Evolutionary conservation across 1,140 invertebrate genomes (phyloP).

Genomic region (Polyergus mexicanus): DNA sequence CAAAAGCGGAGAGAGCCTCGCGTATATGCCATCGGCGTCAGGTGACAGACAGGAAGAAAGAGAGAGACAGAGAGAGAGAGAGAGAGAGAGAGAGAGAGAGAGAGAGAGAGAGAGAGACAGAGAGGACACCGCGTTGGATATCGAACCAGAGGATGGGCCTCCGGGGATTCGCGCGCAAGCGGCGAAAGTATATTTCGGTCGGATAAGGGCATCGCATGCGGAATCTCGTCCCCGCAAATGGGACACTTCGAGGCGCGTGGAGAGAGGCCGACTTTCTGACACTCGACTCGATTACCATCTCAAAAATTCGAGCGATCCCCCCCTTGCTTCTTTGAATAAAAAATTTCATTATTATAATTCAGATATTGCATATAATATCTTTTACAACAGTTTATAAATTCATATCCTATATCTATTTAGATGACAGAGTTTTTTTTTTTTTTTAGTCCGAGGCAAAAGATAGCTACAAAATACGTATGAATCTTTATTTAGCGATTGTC

Average conservation of each 20-base stretch:
- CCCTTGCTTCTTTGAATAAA: background rate
- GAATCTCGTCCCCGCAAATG: constrained; percentile 59
- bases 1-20: constrained; percentile 54
- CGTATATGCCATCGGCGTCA: background rate
- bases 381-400: background rate
- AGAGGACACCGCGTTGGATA: constrained; percentile 19
- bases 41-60: constrained; percentile 39
- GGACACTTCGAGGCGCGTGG: constrained; percentile 29
- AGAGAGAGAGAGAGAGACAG: constrained; percentile 15
- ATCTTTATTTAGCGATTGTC: constrained; percentile 26
- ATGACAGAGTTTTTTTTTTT: constrained; percentile 3
- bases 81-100: constrained; percentile 18
- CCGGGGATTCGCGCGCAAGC: constrained; percentile 55
- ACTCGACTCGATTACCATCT: constrained; percentile 38
- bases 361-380: background rate
- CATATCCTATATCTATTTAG: background rate
- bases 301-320: constrained; percentile 34
- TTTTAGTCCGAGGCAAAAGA: constrained; percentile 17
- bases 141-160: constrained; percentile 37
- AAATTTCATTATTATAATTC: background rate
- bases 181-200: constrained; percentile 76
- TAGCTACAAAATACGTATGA: background rate
- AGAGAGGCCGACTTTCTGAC: constrained; percentile 16
- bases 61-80: constrained; percentile 5
- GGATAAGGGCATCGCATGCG: constrained; percentile 70